Base-by-base conservation (phyloP, 2,888 invertebrate species). In the Ophion obscuratus region DNA sequence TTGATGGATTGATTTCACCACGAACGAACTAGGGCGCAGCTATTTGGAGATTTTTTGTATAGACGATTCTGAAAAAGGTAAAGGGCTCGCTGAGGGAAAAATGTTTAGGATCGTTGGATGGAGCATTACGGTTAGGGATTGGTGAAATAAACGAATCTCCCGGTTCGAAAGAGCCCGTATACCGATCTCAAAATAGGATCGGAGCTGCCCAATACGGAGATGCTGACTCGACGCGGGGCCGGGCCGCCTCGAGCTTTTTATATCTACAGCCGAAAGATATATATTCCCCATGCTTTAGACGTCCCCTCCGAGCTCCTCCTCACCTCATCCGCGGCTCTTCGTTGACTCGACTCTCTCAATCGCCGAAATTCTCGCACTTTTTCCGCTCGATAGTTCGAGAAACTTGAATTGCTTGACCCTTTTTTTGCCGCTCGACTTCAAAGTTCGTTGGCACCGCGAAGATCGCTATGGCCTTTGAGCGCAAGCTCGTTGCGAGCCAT, bases 171-270 rank as follows among this genome's bases (percentile, higher is more conserved):
- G 89, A 89, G 90, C 88, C 68, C 90, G 92, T 53, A 53, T 92
- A 93, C 92, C 91, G 91, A 90, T 91, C 92, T 92, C 89, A 92
- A 93, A 93, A 93, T 93, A 93, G 93, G 92, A 90, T 88, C 87
- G 89, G 87, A 89, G 91, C 90, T 89, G 90, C 92, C 90, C 87
- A 92, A 93, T 93, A 93, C 93, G 92, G 92, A 59, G 87, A 89
- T 91, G 90, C 89, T 89, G 89, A 90, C 90, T 91, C 90, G 89
- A 88, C 87, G 24, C 53, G 71, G 82, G 68, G 82, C 87, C 89
- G 88, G 89, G 89, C 86, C 87, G 87, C 89, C 89, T 90, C 88
- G 81, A 85, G 88, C 90, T 92, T 91, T 88, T 88, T 91, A 90
- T 91, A 91, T 85, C 87, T 87, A 81, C 87, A 85, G 81, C 71